Evolutionary conservation across 2,113 vertebrate species (phyloP).

Genomic region (Phylloscopus trochiloides): DNA sequence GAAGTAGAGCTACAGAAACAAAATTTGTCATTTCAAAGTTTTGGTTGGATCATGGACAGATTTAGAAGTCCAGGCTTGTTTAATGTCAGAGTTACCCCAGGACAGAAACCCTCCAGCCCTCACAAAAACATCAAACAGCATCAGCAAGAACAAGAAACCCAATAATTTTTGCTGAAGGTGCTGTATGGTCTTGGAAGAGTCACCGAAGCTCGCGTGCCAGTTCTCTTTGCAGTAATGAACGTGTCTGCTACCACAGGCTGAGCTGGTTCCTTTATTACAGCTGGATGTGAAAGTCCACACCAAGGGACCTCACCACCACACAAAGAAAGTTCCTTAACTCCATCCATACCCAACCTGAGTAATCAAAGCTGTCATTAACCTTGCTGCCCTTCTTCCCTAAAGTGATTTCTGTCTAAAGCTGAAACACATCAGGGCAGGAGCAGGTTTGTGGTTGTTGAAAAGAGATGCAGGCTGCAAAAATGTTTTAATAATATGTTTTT

Average conservation of each 20-base stretch:
- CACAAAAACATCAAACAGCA: not conserved
- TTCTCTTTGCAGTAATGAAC: not conserved
- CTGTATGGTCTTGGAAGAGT: not conserved
- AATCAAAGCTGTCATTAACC: not conserved
- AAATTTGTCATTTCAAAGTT: not conserved
- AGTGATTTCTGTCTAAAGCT: not conserved
- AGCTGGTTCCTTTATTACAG: not conserved
- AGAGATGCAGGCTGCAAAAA: constrained; percentile 33
- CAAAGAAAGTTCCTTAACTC: not conserved
- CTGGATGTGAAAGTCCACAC: not conserved
- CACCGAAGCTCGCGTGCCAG: rapidly evolving
- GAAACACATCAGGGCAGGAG: not conserved
- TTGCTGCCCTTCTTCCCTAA: not conserved
- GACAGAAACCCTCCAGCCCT: not conserved
- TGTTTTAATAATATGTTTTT: constrained; percentile 27
- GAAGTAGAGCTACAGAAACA: not conserved
- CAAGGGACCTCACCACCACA: not conserved
- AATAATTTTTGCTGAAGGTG: not conserved
- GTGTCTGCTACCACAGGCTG: not conserved
- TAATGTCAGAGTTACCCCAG: not conserved
- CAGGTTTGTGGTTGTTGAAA: constrained; percentile 38
- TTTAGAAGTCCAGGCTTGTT: not conserved
- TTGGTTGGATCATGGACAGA: not conserved
- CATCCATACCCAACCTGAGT: not conserved
- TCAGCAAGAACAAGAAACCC: not conserved